A percentile compares a stretch with the other conserved stretches of the same genome.
These are phyloP conservation scores for Leguminivora glycinivorella DNA, from an alignment of 1,140 invertebrate genomes.

Conservation along the genomic window DNA sequence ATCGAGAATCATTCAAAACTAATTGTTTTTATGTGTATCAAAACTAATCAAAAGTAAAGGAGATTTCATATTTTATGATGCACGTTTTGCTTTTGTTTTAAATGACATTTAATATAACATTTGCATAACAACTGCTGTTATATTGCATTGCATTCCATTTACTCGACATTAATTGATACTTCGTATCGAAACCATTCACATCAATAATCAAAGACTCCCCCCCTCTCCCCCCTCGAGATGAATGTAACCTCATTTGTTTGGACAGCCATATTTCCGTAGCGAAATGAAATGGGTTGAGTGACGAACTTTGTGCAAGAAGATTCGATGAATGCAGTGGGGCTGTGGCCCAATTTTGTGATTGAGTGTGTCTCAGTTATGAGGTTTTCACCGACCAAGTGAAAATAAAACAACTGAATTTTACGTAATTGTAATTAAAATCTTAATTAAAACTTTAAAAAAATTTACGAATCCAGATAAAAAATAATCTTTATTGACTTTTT, in stretches of 20 bases:
- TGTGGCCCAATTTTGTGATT: background rate
- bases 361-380: background rate
- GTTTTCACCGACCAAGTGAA: background rate
- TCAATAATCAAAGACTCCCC: constrained; percentile 63
- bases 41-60: no score
- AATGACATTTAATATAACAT: no score
- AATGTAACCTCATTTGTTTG: constrained; percentile 61
- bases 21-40: no score
- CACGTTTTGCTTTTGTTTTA: no score
- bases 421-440: no score
- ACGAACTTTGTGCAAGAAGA: constrained; percentile 1
- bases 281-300: constrained; percentile 45
- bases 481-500: no score
- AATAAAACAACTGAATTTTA: background rate
- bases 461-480: no score
- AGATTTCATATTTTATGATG: no score
- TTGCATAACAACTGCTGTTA: no score
- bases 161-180: constrained; percentile 45
- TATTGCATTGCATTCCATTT: background rate
- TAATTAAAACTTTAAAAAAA: no score
- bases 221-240: constrained; percentile 39
- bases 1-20: no score
- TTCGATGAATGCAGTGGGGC: background rate
- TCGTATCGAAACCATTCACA: constrained; percentile 46
- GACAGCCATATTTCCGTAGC: constrained; percentile 65